Percentiles rank a stretch among this genome's conserved stretches.
These are phyloP conservation scores for Rhinogobio ventralis DNA, from an alignment of 2,797 vertebrate species.

Conservation along the genomic window DNA sequence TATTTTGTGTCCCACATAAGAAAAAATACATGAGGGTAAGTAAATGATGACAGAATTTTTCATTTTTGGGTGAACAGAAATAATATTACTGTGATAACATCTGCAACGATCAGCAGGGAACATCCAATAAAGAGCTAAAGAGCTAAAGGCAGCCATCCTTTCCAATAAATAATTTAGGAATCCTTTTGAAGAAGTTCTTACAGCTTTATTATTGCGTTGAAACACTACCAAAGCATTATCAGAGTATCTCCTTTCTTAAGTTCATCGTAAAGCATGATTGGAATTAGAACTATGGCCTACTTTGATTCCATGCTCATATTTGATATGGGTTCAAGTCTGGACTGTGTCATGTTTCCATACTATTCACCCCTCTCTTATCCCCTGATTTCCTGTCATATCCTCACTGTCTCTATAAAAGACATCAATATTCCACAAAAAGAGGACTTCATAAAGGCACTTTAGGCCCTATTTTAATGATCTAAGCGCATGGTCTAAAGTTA, in stretches of 20 bases:
- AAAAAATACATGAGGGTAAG: neutral
- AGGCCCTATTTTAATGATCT: no score
- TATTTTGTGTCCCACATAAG: neutral
- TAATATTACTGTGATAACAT: conserved; percentile 17
- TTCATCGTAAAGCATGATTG: neutral
- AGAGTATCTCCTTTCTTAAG: neutral
- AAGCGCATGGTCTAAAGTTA: no score
- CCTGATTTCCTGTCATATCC: neutral
- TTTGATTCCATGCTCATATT: neutral
- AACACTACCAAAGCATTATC: neutral
- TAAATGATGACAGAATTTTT: neutral
- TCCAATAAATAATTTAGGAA: neutral
- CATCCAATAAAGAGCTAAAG: neutral
- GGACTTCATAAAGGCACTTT: neutral
- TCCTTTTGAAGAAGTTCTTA: neutral
- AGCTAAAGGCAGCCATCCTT: neutral
- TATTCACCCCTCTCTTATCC: neutral
- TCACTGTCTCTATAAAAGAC: neutral
- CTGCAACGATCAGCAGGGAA: conserved; percentile 5
- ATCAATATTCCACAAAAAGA: neutral
- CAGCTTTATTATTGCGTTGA: neutral
- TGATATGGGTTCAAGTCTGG: no score
- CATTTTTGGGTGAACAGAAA: neutral
- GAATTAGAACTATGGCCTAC: neutral
- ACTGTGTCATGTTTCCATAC: neutral